Evolutionary conservation across 1,140 invertebrate species (phyloP).

Genomic region (Drosophila ananassae): DNA sequence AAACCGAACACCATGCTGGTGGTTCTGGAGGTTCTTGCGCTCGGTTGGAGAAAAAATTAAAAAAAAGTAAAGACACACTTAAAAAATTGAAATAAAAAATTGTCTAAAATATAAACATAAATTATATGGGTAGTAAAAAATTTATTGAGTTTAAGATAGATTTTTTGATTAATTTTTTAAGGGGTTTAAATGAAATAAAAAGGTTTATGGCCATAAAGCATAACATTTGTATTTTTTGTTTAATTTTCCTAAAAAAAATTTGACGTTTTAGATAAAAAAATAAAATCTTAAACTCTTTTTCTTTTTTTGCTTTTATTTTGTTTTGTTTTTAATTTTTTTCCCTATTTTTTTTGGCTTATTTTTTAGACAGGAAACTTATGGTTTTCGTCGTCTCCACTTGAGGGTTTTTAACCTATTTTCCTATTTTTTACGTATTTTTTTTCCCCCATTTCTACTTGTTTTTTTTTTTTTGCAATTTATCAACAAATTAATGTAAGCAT

Average conservation of each 20-base stretch:
- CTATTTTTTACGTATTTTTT: conserved; percentile 71
- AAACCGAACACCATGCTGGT: conserved; percentile 16
- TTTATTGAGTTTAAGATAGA: no score
- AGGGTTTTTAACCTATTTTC: conserved; percentile 78
- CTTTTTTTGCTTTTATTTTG: not conserved
- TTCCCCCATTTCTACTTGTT: no score
- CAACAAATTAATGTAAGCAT: conserved; percentile 76
- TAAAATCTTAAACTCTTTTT: not conserved
- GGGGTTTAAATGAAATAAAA: no score
- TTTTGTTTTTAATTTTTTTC: conserved; percentile 8
- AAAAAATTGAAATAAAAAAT: no score
- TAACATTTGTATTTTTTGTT: no score
- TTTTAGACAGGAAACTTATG: conserved; percentile 39
- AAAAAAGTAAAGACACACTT: not conserved
- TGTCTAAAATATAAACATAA: no score
- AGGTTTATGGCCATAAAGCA: no score
- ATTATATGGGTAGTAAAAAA: no score
- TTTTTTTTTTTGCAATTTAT: conserved; percentile 61
- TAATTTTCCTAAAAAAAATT: no score
- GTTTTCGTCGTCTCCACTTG: conserved; percentile 38
- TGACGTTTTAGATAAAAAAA: no score
- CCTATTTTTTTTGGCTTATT: conserved; percentile 19
- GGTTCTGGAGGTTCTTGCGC: conserved; percentile 11
- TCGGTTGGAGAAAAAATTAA: conserved; percentile 18
- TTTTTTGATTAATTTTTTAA: no score